phyloP scores from a whole-genome alignment of 2,113 vertebrate species.

The Pagrus major region DNA sequence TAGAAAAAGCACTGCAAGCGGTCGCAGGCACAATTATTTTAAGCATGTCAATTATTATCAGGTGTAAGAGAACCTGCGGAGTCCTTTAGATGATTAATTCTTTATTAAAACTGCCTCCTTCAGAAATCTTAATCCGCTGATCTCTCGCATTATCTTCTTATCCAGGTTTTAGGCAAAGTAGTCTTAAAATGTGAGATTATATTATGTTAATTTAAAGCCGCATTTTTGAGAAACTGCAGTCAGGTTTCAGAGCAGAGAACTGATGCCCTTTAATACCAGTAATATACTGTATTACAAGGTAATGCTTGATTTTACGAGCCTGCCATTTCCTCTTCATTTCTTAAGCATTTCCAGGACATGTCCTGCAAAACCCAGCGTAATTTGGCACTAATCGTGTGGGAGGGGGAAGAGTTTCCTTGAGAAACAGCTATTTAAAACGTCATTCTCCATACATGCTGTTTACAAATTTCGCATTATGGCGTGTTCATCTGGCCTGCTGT shows the following conservation, averaged over 20 bases:
- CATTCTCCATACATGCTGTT: background rate
- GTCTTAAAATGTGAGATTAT: slow-evolving; percentile 27
- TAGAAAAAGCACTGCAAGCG: slow-evolving; percentile 9
- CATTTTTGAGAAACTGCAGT: slow-evolving; percentile 17
- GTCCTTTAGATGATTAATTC: slow-evolving; percentile 28
- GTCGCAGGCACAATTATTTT: slow-evolving; percentile 11
- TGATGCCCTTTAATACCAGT: background rate
- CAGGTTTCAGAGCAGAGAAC: background rate
- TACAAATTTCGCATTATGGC: background rate
- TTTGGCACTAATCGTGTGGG: background rate
- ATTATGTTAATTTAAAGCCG: slow-evolving; percentile 18
- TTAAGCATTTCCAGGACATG: background rate
- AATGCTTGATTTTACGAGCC: background rate
- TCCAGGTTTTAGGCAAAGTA: slow-evolving; percentile 18
- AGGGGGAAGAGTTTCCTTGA: background rate
- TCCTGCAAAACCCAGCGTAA: background rate
- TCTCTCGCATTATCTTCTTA: slow-evolving; percentile 26
- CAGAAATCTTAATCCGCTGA: slow-evolving; percentile 20
- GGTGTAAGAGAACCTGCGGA: slow-evolving; percentile 26
- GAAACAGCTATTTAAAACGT: background rate
- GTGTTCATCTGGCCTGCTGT: slow-evolving; percentile 2
- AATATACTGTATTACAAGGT: slow-evolving; percentile 10
- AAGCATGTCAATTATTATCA: slow-evolving; percentile 34
- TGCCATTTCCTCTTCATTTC: slow-evolving; percentile 22
- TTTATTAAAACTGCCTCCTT: slow-evolving; percentile 10